Conservation (phyloP, 2,113 vertebrate species). For the Malurus elegans region DNA sequence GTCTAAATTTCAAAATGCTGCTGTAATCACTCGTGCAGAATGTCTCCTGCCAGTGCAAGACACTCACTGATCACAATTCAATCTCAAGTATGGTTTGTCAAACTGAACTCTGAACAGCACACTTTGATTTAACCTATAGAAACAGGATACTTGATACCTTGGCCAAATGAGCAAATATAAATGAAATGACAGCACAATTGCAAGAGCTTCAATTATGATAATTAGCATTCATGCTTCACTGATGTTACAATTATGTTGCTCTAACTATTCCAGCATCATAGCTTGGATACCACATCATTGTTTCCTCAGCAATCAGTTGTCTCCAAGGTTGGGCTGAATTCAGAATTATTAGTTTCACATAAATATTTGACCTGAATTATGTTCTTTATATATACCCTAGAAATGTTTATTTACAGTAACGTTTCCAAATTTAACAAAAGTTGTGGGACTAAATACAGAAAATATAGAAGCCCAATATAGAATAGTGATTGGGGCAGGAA, state of each 20-base stretch:
- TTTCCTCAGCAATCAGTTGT: not conserved
- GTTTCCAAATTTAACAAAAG: not conserved
- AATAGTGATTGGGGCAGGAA: not conserved
- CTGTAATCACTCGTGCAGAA: not conserved
- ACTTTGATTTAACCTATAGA: not conserved
- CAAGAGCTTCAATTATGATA: conserved; percentile 11
- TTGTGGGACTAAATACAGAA: not conserved
- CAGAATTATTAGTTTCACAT: not conserved
- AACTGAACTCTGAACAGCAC: not conserved
- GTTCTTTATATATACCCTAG: not conserved
- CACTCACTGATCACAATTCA: not conserved
- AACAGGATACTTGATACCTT: not conserved
- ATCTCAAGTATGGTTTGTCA: not conserved
- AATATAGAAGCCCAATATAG: not conserved
- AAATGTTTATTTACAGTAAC: not conserved
- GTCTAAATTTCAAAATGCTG: not conserved
- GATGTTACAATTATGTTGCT: not conserved
- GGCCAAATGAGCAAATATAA: not conserved
- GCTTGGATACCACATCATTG: not conserved
- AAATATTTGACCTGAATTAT: not conserved
- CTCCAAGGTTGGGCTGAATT: not conserved
- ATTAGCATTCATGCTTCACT: conserved; percentile 14
- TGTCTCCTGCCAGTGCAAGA: not conserved
- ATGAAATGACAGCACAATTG: conserved; percentile 7
- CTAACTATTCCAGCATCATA: not conserved